Evolutionary conservation across 2,113 vertebrate species (phyloP).

Genomic region (Hyla sarda): DNA sequence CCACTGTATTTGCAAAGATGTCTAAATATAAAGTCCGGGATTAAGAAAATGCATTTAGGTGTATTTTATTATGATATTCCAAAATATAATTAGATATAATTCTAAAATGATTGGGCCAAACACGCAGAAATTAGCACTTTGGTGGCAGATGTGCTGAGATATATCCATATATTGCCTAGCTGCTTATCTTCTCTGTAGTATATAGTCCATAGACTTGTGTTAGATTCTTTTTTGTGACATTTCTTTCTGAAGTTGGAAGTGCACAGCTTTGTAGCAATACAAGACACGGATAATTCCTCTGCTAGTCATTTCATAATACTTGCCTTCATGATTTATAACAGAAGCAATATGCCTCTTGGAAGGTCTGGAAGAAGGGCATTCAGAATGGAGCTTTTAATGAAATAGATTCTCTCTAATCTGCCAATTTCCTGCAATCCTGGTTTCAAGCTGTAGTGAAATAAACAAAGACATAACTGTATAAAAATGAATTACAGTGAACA

Average conservation of each 20-base stretch:
- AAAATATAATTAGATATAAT: background rate
- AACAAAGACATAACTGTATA: slow-evolving; percentile 13
- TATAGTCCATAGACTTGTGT: background rate
- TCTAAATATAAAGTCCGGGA: too few relatives aligned
- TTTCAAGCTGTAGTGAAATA: slow-evolving; percentile 33
- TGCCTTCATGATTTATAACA: slow-evolving; percentile 17
- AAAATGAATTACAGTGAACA: slow-evolving; percentile 32
- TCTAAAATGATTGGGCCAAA: background rate
- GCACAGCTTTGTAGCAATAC: background rate
- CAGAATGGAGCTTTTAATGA: slow-evolving; percentile 41
- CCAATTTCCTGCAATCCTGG: slow-evolving; percentile 40
- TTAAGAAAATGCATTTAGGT: too few relatives aligned
- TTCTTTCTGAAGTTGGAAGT: background rate
- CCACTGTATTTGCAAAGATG: too few relatives aligned
- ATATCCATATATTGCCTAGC: too few relatives aligned
- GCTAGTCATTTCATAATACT: slow-evolving; percentile 18
- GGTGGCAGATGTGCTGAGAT: background rate
- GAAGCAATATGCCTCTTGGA: slow-evolving; percentile 35
- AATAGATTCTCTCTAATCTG: slow-evolving; percentile 36
- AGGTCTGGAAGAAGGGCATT: slow-evolving; percentile 23
- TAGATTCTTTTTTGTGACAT: background rate
- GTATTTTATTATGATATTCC: background rate
- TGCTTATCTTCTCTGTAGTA: background rate
- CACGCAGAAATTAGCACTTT: background rate
- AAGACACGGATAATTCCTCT: background rate